These are phyloP conservation scores for Parnassius orleans DNA, from an alignment of 2,888 invertebrate genomes.

Conservation along the genomic window DNA sequence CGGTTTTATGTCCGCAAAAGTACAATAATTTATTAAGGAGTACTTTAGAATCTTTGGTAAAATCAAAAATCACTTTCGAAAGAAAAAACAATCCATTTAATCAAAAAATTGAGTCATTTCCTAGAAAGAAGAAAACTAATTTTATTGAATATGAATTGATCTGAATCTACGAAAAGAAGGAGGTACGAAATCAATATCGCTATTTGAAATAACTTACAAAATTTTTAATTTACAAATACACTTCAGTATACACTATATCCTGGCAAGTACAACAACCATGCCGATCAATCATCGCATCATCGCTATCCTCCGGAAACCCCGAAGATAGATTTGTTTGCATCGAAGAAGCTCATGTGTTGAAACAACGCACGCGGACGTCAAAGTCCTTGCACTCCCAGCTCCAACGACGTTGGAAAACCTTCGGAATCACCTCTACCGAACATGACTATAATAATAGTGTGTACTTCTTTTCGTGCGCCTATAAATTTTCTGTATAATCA, in stretches of 20 bases:
- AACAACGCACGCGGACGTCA: no score
- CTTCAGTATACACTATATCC: no score
- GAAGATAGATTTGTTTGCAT: background rate
- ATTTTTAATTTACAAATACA: no score
- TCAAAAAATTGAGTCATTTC: background rate
- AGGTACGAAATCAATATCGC: background rate
- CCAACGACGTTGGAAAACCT: no score
- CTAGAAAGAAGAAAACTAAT: background rate
- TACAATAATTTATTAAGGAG: background rate
- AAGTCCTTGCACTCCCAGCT: no score
- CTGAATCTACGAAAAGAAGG: background rate
- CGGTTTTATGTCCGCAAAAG: background rate
- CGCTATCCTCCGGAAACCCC: background rate
- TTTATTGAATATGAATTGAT: background rate
- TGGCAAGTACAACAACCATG: no score
- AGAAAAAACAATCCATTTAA: background rate
- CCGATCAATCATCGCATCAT: background rate
- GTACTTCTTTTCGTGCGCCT: no score
- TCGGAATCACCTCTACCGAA: no score
- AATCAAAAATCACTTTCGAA: background rate
- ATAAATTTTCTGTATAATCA: no score
- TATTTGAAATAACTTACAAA: background rate
- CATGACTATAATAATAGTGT: no score
- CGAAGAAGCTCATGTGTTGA: background rate
- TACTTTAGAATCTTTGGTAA: background rate